Conservation (phyloP, 1,140 invertebrate species). For the Phymorhynchus buccinoides region DNA sequence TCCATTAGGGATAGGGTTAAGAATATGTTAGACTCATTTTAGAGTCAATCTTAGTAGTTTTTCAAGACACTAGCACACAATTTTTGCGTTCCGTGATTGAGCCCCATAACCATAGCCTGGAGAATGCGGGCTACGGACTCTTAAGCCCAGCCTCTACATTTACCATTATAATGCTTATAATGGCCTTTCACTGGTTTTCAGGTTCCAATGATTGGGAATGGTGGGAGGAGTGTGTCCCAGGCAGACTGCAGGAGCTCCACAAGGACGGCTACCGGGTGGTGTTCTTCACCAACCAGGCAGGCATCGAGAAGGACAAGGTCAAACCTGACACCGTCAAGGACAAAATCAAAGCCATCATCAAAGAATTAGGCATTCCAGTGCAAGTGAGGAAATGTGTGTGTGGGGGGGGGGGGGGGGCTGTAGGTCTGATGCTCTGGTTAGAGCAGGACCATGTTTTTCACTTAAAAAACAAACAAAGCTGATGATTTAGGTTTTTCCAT, state of each 20-base stretch:
- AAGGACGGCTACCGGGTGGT: constrained; percentile 65
- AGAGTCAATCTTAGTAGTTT: no score
- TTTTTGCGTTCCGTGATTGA: no score
- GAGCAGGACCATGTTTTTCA: no score
- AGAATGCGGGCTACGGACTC: no score
- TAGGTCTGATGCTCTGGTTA: no score
- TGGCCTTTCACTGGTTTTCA: constrained; percentile 37
- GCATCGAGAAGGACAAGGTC: constrained; percentile 69
- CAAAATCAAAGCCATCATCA: constrained; percentile 68
- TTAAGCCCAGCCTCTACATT: no score
- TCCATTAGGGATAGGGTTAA: no score
- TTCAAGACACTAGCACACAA: no score
- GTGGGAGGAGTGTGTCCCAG: constrained; percentile 65
- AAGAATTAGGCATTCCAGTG: constrained; percentile 63
- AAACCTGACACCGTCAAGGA: constrained; percentile 64
- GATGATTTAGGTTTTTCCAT: no score
- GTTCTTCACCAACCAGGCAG: constrained; percentile 71
- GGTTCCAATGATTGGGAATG: constrained; percentile 68
- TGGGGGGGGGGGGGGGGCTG: background rate
- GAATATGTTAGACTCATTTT: no score
- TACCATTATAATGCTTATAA: background rate
- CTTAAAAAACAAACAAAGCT: no score
- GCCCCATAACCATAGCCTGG: no score
- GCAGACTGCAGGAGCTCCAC: constrained; percentile 61
- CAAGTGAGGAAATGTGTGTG: constrained; percentile 48